Evolutionary conservation across 2,797 vertebrate species (phyloP).

Genomic region (Alectoris magna): DNA sequence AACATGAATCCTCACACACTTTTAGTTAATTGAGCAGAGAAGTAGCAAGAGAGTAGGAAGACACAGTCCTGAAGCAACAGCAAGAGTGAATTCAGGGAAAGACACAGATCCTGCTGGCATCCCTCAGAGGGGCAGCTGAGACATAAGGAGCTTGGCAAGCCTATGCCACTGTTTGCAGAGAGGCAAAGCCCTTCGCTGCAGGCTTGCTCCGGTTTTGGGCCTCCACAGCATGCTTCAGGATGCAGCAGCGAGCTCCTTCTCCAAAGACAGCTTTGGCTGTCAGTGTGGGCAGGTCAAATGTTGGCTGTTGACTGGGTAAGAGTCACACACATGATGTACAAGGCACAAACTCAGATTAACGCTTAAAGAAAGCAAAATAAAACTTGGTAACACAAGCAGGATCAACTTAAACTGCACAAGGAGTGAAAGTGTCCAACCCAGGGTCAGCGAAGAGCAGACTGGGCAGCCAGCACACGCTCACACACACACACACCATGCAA

Average conservation of each 20-base stretch:
- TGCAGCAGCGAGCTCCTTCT: not conserved
- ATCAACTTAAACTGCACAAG: slow-evolving; percentile 58
- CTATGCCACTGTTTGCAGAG: not conserved
- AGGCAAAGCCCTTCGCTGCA: not conserved
- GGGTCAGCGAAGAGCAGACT: not conserved
- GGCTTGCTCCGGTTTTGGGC: not conserved
- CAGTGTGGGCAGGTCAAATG: not conserved
- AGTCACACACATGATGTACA: slow-evolving; percentile 49
- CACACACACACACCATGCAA: not conserved
- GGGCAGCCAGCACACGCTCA: not conserved
- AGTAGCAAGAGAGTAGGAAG: slow-evolving; percentile 7
- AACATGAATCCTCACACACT: not conserved
- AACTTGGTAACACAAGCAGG: slow-evolving; percentile 60
- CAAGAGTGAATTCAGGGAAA: not conserved
- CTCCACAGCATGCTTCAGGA: not conserved
- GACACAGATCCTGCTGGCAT: not conserved
- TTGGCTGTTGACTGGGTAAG: slow-evolving; percentile 71
- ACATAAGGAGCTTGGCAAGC: not conserved
- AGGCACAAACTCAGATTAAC: slow-evolving; percentile 56
- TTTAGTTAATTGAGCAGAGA: slow-evolving; percentile 8
- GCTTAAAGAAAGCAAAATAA: slow-evolving; percentile 62
- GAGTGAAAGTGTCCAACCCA: slow-evolving; percentile 18
- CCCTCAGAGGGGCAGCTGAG: not conserved
- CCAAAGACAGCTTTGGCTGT: not conserved
- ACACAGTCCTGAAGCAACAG: not conserved